Conservation (phyloP, 2,113 vertebrate species). For the Brienomyrus brachyistius region DNA sequence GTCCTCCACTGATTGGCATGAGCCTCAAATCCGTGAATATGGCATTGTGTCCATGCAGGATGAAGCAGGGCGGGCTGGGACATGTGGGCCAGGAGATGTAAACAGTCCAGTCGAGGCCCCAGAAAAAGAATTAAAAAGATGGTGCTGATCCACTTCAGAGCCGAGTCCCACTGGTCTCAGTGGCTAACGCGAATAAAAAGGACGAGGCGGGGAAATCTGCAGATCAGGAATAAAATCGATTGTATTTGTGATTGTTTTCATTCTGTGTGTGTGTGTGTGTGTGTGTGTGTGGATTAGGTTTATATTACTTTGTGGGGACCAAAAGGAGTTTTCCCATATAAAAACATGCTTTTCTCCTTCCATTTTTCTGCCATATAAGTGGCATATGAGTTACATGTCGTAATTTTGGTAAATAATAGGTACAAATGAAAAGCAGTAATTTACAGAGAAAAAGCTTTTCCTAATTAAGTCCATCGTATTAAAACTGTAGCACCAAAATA, state of each 20-base stretch:
- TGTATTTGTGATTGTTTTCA: background rate
- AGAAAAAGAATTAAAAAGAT: background rate
- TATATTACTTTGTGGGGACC: background rate
- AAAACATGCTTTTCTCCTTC: background rate
- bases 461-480: background rate
- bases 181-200: background rate
- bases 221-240: background rate
- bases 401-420: background rate
- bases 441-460: background rate
- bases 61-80: background rate
- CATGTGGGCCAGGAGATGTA: background rate
- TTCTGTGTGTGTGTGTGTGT: background rate
- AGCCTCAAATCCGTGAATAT: constrained; percentile 14
- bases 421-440: background rate
- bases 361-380: background rate
- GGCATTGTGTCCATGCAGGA: constrained; percentile 15
- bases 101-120: background rate
- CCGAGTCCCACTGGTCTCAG: background rate
- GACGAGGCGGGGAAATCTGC: background rate
- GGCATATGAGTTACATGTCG: background rate
- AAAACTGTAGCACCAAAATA: background rate
- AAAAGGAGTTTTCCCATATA: background rate
- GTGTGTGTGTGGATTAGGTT: no score
- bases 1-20: constrained; percentile 12
- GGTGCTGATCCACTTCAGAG: background rate